Conservation (phyloP, 2,888 invertebrate genomes). For the Chrysotoxum bicinctum region DNA sequence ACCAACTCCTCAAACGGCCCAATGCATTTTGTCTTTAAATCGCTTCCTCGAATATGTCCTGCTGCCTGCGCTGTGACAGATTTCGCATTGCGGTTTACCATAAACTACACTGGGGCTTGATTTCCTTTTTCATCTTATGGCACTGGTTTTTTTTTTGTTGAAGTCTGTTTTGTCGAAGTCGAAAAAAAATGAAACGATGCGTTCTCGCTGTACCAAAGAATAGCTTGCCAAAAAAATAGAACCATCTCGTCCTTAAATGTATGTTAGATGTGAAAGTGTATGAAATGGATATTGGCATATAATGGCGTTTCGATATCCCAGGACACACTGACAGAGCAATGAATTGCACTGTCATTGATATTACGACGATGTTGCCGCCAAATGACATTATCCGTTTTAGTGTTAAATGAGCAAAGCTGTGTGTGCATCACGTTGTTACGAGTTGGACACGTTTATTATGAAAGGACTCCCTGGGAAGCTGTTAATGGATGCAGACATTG, state of each 20-base stretch:
- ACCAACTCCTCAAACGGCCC: constrained; percentile 46
- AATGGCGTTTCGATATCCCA: constrained; percentile 68
- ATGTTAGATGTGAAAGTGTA: constrained; percentile 48
- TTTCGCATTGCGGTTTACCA: constrained; percentile 81
- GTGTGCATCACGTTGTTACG: background rate
- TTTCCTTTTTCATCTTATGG: constrained; percentile 59
- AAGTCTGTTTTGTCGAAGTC: background rate
- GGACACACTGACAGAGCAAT: constrained; percentile 38
- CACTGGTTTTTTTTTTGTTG: constrained; percentile 25
- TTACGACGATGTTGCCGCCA: constrained; percentile 63
- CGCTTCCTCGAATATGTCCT: constrained; percentile 58
- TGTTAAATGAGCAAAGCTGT: constrained; percentile 53
- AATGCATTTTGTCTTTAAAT: constrained; percentile 65
- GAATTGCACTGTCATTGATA: constrained; percentile 58
- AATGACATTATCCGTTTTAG: constrained; percentile 56
- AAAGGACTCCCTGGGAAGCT: constrained; percentile 20
- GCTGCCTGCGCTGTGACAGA: constrained; percentile 77
- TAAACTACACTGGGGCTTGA: constrained; percentile 76
- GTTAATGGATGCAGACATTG: constrained; percentile 45
- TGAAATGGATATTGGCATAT: constrained; percentile 63
- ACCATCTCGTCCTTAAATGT: background rate
- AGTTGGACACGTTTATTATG: constrained; percentile 21
- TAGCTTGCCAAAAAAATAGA: constrained; percentile 59
- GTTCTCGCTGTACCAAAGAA: constrained; percentile 34
- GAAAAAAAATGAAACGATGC: constrained; percentile 65